These are phyloP conservation scores for Megamerina dolium DNA, from an alignment of 2,888 invertebrate species.

Conservation along the genomic window DNA sequence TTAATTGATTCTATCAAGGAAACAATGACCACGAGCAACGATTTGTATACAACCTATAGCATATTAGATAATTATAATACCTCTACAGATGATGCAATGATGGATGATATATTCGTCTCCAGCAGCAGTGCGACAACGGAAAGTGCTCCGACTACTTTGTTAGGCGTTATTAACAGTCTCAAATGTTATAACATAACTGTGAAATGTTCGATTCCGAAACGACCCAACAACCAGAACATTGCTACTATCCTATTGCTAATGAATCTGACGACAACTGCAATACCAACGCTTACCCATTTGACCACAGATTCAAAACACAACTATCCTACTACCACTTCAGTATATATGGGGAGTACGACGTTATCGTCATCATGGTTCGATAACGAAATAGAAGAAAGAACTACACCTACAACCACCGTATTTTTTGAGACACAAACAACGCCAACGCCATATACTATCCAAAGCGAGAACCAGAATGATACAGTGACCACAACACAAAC, in stretches of 20 bases:
- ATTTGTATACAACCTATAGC: constrained; percentile 13
- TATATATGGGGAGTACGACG: background rate
- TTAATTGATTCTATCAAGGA: constrained; percentile 30
- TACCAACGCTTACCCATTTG: constrained; percentile 4
- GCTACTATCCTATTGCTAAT: constrained; percentile 47
- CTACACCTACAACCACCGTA: background rate
- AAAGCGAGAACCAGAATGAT: no score
- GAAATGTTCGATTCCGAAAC: constrained; percentile 39
- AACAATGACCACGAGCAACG: constrained; percentile 20
- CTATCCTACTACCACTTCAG: background rate
- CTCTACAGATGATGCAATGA: background rate
- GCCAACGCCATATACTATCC: constrained; percentile 3
- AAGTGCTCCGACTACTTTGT: constrained; percentile 25
- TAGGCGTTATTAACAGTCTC: constrained; percentile 23
- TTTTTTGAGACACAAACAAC: constrained; percentile 5
- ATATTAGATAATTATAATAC: background rate
- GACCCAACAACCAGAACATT: constrained; percentile 31
- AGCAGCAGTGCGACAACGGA: constrained; percentile 2
- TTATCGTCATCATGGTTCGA: no score
- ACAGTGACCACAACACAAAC: constrained; percentile 10
- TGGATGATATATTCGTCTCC: constrained; percentile 8
- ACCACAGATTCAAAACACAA: background rate
- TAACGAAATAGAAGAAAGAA: no score
- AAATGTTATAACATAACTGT: constrained; percentile 44
- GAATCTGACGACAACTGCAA: constrained; percentile 41